Base-by-base conservation (phyloP, 92 coral and sea anemone species). In the Porites rus region DNA sequence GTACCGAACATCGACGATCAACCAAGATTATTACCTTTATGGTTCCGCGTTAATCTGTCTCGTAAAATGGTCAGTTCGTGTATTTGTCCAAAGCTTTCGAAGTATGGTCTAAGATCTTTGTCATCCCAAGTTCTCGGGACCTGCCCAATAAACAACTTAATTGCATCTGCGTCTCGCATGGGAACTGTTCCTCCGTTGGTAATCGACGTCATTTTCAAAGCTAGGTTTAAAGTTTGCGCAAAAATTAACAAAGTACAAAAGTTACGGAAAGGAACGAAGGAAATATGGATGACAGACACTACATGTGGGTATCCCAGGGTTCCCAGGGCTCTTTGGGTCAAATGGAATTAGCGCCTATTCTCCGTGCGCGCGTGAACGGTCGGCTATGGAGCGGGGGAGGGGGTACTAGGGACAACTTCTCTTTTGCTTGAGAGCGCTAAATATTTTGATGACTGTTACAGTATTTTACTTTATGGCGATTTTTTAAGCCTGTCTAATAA, bases 121-220 rank as follows among this genome's bases (percentile, higher is more conserved):
- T 90, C 99, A 59, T 97, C 99, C 99, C 99, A 97, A 18, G 98
- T 92, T 31, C 98, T 91, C 6, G 99, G 99, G 83, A 97, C 98
- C 90, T 97, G 99, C 78, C 99, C 99, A 24, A 97, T 93, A 82
- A 97, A 97, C 76, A 97, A 74, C 74, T 97, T 97, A 71, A 97
- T 94, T 4, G 98, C 89, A 74, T 92, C 93, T 77, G 96, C 61
- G 79, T 94, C 96, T 90, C 98, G 90, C 83, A 87, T 67, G 59
- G 94, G 46, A 82, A 90, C 79, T 64, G 96, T 89, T 24, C 92
- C 96, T 79, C 98, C 98, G 90, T 94, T 94, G 17, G 87, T 84
- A 19, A 94, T 88, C 77, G 91, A 76, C 71, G 91, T 86, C 60
- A 82, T 83, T 67, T 86, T 93, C 91, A 92, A 89, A 28, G 22